Evolutionary conservation across 2,797 vertebrate genomes (phyloP), one percentile per base, ranked within the genome.

Genomic region (Melanotaenia trifasciata): DNA sequence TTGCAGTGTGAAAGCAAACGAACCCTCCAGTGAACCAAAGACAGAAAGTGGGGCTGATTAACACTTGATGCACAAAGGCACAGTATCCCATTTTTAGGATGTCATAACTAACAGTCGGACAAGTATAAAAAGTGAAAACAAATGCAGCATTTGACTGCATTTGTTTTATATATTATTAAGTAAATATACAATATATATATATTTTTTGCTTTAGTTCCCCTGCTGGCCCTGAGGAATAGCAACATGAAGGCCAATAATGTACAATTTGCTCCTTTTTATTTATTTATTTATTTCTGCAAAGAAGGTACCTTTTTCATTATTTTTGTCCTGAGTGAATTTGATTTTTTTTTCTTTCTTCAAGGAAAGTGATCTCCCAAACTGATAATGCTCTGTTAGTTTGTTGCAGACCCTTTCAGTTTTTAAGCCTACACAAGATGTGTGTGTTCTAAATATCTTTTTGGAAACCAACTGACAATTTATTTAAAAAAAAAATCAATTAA

Each of bases 401-500:
- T 28, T 16, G 11, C 28, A 64, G 54, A 62, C 33, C 36, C 1
- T 51, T 40, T 28, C 3, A 30, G 13, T 1, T 26, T 45, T 24
- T 64, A 59, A 67, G 64, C 26, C 47, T 24, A 20, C 47, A 26
- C 51, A 16, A 47, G 45, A 30, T 58, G 30, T 9, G 9, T 14
- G 51, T n/a, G 22, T 56, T 45, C 58, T 11, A 70, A 70, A 58
- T 58, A 59, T 63, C 74, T 67, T 5, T 67, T 18, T 67, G 45
- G 24, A 64, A 72, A 58, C 67, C 26, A 10, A 26, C 36, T 58
- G 57, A 18, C 2, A 18, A 63, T 62, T 64, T 68, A 20, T 54
- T 65, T 57, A 53, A 63, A 70, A 38, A 22, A 60, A 6, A 28
- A 54, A 51, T 9, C 20, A 8, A 53, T 3, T 53, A 24, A 24